Evolutionary conservation across 2,113 vertebrate species (phyloP).

Genomic region (Pseudopipra pipra): DNA sequence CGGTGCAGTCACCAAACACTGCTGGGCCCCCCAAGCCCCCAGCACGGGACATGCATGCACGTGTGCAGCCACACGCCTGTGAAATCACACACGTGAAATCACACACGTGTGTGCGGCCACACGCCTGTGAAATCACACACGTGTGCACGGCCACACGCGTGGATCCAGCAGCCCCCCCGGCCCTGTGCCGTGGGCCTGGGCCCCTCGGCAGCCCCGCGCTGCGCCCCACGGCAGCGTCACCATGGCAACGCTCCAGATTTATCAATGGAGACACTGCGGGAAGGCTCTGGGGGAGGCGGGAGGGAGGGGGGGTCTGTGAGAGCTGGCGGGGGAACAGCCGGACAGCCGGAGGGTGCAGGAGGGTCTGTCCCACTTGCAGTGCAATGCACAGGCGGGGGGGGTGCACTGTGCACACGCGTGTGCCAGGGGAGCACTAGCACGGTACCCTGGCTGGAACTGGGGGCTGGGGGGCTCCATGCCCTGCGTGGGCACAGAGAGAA

Average conservation of each 20-base stretch:
- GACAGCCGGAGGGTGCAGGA: neutral
- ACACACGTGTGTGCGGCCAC: neutral
- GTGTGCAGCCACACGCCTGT: neutral
- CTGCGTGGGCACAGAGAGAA: neutral
- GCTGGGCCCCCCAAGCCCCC: neutral
- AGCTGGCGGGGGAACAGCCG: neutral
- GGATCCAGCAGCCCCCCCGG: rapidly evolving
- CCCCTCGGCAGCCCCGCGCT: neutral
- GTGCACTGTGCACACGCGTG: neutral
- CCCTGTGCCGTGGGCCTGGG: neutral
- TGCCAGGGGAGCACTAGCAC: neutral
- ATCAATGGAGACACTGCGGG: constrained; percentile 36
- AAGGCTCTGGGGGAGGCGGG: neutral
- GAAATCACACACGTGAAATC: too few relatives aligned
- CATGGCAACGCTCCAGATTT: constrained; percentile 33
- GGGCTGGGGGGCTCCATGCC: neutral
- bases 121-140: neutral
- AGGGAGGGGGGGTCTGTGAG: neutral
- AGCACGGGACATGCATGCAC: neutral
- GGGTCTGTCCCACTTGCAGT: rapidly evolving
- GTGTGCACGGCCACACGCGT: rapidly evolving
- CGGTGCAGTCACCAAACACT: neutral
- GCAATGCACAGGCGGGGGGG: neutral
- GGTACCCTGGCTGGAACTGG: neutral
- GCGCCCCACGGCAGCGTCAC: neutral